These are phyloP conservation scores for Pollicipes pollicipes DNA, from an alignment of 1,140 invertebrate genomes.

Conservation along the genomic window DNA sequence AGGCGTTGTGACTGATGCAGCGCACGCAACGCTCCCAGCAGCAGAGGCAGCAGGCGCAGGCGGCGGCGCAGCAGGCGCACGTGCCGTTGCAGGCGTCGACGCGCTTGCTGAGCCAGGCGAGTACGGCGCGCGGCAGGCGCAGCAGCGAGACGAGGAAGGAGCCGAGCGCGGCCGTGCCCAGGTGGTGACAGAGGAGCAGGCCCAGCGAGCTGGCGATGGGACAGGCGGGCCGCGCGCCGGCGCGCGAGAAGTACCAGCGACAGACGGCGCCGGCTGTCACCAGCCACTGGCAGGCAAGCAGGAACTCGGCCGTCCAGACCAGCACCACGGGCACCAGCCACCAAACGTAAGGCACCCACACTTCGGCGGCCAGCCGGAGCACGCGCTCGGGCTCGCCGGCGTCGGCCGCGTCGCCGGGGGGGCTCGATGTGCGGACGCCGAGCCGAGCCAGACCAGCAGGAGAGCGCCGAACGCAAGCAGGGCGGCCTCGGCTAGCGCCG, in stretches of 20 bases:
- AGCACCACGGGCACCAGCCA: constrained; percentile 76
- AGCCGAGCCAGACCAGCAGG: constrained; percentile 50
- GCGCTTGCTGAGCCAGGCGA: neutral
- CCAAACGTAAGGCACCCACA: constrained; percentile 60
- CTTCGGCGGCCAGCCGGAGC: constrained; percentile 46
- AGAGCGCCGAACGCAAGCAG: constrained; percentile 73
- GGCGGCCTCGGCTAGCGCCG: constrained; percentile 52
- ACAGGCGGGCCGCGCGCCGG: constrained; percentile 22
- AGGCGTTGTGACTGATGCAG: neutral
- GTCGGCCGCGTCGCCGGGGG: neutral
- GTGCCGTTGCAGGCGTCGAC: no score
- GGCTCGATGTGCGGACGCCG: constrained; percentile 43
- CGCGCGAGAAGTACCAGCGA: constrained; percentile 69
- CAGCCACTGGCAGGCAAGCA: constrained; percentile 77
- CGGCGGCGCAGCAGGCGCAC: neutral
- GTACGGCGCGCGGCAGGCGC: constrained; percentile 49
- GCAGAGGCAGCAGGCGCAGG: neutral
- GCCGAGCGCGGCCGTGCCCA: constrained; percentile 78
- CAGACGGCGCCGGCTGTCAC: constrained; percentile 73
- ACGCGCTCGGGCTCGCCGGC: constrained; percentile 19
- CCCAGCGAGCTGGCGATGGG: constrained; percentile 19
- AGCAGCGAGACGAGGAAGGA: constrained; percentile 77
- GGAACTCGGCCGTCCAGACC: constrained; percentile 78
- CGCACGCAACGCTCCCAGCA: neutral
- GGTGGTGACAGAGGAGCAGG: constrained; percentile 64